phyloP scores from a whole-genome alignment of 2,888 invertebrate species.

The Mythimna ferrago region DNA sequence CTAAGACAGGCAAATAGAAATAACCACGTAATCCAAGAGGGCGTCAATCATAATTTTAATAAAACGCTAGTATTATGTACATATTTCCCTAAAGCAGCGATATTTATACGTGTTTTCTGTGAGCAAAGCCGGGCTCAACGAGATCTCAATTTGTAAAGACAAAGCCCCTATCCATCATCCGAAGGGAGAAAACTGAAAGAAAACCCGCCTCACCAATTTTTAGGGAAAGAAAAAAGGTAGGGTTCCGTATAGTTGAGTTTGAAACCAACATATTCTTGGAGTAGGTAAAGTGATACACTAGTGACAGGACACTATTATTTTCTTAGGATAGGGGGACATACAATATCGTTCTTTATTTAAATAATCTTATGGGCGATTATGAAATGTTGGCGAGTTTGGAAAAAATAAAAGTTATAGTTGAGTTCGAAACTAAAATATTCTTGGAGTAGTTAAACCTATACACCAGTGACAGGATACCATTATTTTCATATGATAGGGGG shows the following conservation, averaged over 20 bases:
- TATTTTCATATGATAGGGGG: too few relatives aligned
- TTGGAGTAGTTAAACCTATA: too few relatives aligned
- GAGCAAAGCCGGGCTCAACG: slow-evolving; percentile 66
- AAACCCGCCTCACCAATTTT: slow-evolving; percentile 56
- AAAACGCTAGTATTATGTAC: slow-evolving; percentile 57
- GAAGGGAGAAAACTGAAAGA: slow-evolving; percentile 58
- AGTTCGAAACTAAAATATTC: too few relatives aligned
- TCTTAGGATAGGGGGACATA: too few relatives aligned
- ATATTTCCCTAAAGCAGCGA: slow-evolving; percentile 64
- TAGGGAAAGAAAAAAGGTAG: slow-evolving; percentile 39
- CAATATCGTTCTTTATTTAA: too few relatives aligned
- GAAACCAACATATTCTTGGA: slow-evolving; percentile 13
- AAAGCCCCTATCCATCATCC: slow-evolving; percentile 79
- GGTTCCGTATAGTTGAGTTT: slow-evolving; percentile 48
- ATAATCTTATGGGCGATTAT: background rate
- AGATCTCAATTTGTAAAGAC: slow-evolving; percentile 80
- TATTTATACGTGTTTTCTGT: slow-evolving; percentile 68
- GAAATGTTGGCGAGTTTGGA: background rate
- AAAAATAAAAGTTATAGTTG: background rate
- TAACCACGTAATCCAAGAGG: slow-evolving; percentile 49
- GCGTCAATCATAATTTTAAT: slow-evolving; percentile 66
- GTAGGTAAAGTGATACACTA: background rate
- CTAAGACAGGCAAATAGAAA: slow-evolving; percentile 34
- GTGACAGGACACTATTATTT: background rate
- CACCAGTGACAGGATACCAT: too few relatives aligned